phyloP scores from a whole-genome alignment of 2,888 invertebrate species.

The Dromius quadrimaculatus region DNA sequence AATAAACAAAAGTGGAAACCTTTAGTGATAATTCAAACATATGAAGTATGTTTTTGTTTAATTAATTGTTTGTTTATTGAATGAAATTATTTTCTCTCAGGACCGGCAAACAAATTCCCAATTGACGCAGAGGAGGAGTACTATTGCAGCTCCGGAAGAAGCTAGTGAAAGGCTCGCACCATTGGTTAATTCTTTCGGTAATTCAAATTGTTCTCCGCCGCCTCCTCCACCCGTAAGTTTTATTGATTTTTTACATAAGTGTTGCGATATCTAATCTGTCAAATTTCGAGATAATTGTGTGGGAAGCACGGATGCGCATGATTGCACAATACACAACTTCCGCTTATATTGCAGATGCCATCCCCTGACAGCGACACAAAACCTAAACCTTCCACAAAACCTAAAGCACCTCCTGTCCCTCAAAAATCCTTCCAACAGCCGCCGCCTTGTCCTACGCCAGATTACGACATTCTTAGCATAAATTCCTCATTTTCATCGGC shows the following conservation, averaged over 20 bases:
- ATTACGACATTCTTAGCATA: constrained; percentile 68
- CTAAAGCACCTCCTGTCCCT: constrained; percentile 59
- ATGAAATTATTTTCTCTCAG: constrained; percentile 16
- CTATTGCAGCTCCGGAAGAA: constrained; percentile 35
- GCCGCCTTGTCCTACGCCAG: constrained; percentile 70
- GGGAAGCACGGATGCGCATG: constrained; percentile 30
- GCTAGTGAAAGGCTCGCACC: constrained; percentile 38
- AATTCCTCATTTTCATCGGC: constrained; percentile 60
- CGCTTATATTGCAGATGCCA: constrained; percentile 49
- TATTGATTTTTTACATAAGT: constrained; percentile 20
- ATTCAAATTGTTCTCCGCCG: constrained; percentile 68
- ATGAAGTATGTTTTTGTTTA: constrained; percentile 70
- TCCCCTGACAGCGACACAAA: constrained; percentile 36
- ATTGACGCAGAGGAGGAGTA: constrained; percentile 37
- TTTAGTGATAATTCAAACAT: constrained; percentile 72
- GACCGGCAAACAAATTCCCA: constrained; percentile 34
- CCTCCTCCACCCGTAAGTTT: constrained; percentile 74
- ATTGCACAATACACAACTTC: constrained; percentile 37
- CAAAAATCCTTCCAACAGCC: constrained; percentile 58
- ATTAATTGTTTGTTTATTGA: constrained; percentile 15
- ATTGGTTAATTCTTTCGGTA: constrained; percentile 29
- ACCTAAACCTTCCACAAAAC: constrained; percentile 58
- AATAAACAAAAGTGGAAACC: constrained; percentile 64
- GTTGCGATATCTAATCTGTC: constrained; percentile 21
- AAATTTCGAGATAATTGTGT: constrained; percentile 8